Conservation (phyloP, 2,888 invertebrate genomes). For the Oligia strigilis region DNA sequence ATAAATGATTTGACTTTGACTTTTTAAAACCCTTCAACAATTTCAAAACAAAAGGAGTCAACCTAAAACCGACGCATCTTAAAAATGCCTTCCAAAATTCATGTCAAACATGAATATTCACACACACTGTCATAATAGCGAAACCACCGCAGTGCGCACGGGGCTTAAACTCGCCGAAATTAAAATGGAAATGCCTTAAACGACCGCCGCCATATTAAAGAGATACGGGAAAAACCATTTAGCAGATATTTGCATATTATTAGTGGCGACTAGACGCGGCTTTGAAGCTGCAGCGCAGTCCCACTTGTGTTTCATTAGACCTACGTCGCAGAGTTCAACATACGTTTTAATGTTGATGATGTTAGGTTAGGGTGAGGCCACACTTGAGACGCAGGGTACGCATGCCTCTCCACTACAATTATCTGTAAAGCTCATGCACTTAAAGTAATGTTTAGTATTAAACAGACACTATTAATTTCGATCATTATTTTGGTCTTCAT, state of each 20-base stretch:
- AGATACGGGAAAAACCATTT: slow-evolving; percentile 70
- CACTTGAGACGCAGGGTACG: not conserved
- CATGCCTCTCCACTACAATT: not conserved
- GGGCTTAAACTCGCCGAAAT: slow-evolving; percentile 70
- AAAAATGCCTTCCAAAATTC: slow-evolving; percentile 39
- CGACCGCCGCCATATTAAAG: slow-evolving; percentile 69
- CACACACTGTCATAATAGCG: slow-evolving; percentile 35
- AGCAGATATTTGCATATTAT: slow-evolving; percentile 72
- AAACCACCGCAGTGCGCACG: slow-evolving; percentile 55
- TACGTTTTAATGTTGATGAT: slow-evolving; percentile 12
- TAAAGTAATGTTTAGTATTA: not conserved
- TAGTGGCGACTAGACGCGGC: slow-evolving; percentile 63
- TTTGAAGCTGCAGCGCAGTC: slow-evolving; percentile 51
- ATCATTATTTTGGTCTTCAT: not conserved
- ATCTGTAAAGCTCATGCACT: not conserved
- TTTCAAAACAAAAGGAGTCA: slow-evolving; percentile 27
- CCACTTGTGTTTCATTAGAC: slow-evolving; percentile 60
- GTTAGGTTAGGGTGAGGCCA: not conserved
- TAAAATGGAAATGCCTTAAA: slow-evolving; percentile 75
- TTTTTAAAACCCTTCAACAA: not conserved
- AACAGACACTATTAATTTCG: not conserved
- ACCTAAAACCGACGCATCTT: slow-evolving; percentile 21
- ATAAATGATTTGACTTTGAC: no score
- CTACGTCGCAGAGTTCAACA: slow-evolving; percentile 21
- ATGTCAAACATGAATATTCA: slow-evolving; percentile 60